Evolutionary conservation across 1,140 invertebrate genomes (phyloP).

Genomic region (Antheraea mylitta): DNA sequence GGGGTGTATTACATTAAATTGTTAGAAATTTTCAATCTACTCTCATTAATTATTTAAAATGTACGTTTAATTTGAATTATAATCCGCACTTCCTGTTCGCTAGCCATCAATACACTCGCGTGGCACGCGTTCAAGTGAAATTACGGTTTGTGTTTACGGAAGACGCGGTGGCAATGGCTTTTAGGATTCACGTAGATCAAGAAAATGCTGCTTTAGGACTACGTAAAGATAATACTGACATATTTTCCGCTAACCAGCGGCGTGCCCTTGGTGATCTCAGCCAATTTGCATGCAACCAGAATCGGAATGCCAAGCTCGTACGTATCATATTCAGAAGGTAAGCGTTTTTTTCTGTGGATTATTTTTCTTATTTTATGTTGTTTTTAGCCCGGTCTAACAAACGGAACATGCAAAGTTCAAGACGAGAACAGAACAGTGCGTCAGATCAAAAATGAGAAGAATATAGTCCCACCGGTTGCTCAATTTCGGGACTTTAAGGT

Average conservation of each 20-base stretch:
- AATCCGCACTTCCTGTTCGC: slow-evolving; percentile 39
- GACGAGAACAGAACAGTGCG: slow-evolving; percentile 68
- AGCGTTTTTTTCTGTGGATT: neutral
- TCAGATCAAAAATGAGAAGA: slow-evolving; percentile 72
- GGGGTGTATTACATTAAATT: slow-evolving; percentile 50
- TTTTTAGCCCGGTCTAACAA: slow-evolving; percentile 63
- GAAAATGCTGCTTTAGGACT: slow-evolving; percentile 78
- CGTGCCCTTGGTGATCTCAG: slow-evolving; percentile 75
- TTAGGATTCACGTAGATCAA: slow-evolving; percentile 84
- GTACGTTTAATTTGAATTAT: slow-evolving; percentile 38
- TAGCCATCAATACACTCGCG: slow-evolving; percentile 39
- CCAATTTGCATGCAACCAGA: slow-evolving; percentile 68
- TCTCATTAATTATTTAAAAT: slow-evolving; percentile 53
- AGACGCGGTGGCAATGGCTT: slow-evolving; percentile 79
- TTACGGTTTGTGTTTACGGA: slow-evolving; percentile 53
- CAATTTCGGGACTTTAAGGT: slow-evolving; percentile 86
- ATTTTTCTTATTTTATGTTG: slow-evolving; percentile 16
- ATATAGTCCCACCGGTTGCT: slow-evolving; percentile 79
- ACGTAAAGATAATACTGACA: slow-evolving; percentile 66
- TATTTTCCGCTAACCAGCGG: slow-evolving; percentile 76
- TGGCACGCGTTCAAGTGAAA: slow-evolving; percentile 24
- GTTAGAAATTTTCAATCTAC: slow-evolving; percentile 40
- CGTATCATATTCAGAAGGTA: slow-evolving; percentile 33
- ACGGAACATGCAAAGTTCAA: slow-evolving; percentile 69
- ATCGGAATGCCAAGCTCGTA: slow-evolving; percentile 65